phyloP scores from a whole-genome alignment of 2,113 vertebrate species.

The Okapia johnstoni region DNA sequence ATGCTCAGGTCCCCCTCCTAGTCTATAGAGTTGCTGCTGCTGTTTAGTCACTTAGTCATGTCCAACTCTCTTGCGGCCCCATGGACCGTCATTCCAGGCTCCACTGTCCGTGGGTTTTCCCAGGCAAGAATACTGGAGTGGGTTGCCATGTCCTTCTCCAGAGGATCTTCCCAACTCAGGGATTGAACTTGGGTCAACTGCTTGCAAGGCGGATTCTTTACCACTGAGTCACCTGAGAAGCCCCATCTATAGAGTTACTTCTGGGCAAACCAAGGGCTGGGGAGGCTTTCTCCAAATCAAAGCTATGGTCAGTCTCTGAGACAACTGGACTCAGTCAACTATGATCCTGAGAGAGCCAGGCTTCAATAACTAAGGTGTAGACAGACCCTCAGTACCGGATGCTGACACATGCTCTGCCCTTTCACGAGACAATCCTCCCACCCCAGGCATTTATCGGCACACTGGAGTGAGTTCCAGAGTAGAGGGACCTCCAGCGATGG shows the following conservation, averaged over 20 bases:
- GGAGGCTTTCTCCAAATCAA: background rate
- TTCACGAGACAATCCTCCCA: background rate
- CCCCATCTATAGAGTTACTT: background rate
- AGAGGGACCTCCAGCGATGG: background rate
- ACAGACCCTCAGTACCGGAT: background rate
- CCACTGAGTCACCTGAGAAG: background rate
- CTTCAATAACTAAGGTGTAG: background rate
- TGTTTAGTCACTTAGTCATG: background rate
- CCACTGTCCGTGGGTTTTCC: background rate
- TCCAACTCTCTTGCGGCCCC: background rate
- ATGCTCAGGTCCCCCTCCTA: background rate
- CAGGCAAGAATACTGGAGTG: background rate
- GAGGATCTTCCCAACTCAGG: background rate
- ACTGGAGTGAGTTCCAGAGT: background rate
- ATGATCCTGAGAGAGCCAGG: background rate
- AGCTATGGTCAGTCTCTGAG: background rate
- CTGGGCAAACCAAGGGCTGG: background rate
- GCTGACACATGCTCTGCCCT: background rate
- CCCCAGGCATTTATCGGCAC: background rate
- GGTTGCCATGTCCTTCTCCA: background rate
- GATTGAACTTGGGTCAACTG: background rate
- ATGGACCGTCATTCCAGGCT: background rate
- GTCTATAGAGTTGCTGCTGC: background rate
- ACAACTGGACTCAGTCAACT: background rate
- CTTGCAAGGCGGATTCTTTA: background rate